Base-by-base conservation (phyloP, 2,888 invertebrate species). In the Micoletzkya japonica region DNA sequence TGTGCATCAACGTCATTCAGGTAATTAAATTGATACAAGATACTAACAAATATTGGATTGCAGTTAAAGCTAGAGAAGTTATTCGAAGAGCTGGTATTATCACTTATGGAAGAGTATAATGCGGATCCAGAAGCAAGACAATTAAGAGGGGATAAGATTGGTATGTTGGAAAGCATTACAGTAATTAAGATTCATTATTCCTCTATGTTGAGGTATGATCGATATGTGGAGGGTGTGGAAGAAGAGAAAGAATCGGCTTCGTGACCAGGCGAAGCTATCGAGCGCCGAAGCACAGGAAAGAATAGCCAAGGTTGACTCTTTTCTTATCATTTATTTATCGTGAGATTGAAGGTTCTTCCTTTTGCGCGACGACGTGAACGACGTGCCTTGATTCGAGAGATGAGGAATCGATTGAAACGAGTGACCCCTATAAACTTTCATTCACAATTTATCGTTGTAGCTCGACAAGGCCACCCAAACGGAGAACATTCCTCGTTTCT, bases 151-250 rank as follows among this genome's bases (percentile, higher is more conserved):
- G 78, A 78, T 30, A 72, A 76, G 32, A 76, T 79, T 57, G 77
- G 77, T 76, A 20, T 69, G 74, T 44, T 26, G 28, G 37, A 26
- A 20, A 24, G 54, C n/a, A n/a, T n/a, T n/a, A n/a, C 52, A 52
- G 14, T 6, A 7, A 24, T 24, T 54, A 58, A 44, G 20, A 34
- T 4, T 34, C n/a, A 26, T 30, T 50, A 4, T 26, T 14, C 20
- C 20, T 7, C 63, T 17, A 44, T 17, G 44, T 63, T 63, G 39
- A 78, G 77, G 80, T 57, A 74, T 78, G 75, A 72, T 81, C 59
- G 83, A 84, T 60, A 75, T 84, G 78, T 82, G 82, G 82, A 73
- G 81, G 68, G 79, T 82, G 30, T 82, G 81, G 80, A 81, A 82
- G 72, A 77, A 77, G 57, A 71, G 80, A 34, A 73, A 77, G 39